These are phyloP conservation scores for Apodemus speciosus DNA, from an alignment of 2,113 vertebrate species.

Conservation along the genomic window DNA sequence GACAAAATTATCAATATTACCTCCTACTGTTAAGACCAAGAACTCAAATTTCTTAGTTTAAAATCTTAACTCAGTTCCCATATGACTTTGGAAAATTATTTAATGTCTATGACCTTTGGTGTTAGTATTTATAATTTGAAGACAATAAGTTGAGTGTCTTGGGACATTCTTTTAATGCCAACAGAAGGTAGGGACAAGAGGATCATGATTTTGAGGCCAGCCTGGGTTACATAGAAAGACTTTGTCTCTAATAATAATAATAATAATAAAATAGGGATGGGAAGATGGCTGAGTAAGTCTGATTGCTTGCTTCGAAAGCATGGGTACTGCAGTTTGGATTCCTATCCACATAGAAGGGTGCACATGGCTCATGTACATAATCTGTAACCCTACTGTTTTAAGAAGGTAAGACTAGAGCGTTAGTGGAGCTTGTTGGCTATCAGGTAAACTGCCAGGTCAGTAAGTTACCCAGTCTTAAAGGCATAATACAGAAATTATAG, in stretches of 20 bases:
- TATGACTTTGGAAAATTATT: slow-evolving; percentile 51
- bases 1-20: slow-evolving; percentile 36
- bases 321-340: neutral
- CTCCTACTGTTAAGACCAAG: neutral
- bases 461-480: neutral
- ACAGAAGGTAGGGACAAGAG: neutral
- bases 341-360: neutral
- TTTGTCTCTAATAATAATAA: neutral
- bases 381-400: neutral
- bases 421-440: neutral
- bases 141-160: neutral
- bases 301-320: neutral
- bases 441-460: neutral
- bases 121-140: slow-evolving; percentile 38
- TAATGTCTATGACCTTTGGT: neutral
- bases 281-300: neutral
- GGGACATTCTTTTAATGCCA: neutral
- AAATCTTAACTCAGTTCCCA: neutral
- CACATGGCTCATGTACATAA: neutral
- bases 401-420: neutral
- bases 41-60: neutral
- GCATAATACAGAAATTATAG: neutral
- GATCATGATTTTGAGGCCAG: neutral
- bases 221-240: neutral
- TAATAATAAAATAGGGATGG: too few relatives aligned